These are phyloP conservation scores for Chanos chanos DNA, from an alignment of 2,797 vertebrate species.

Conservation along the genomic window DNA sequence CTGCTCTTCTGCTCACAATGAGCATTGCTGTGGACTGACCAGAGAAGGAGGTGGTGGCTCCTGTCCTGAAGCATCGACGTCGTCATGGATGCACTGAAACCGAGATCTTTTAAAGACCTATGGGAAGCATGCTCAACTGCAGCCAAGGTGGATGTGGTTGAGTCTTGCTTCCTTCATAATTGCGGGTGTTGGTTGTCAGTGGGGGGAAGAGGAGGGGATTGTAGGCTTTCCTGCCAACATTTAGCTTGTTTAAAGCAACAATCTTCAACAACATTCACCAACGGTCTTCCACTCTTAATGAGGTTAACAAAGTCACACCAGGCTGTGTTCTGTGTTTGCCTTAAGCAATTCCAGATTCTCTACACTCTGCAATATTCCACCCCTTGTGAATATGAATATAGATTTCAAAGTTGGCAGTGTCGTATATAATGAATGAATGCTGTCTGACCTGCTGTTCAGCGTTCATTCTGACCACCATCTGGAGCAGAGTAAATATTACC, in stretches of 20 bases:
- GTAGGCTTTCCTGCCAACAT: slow-evolving; percentile 55
- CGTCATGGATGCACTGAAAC: slow-evolving; percentile 52
- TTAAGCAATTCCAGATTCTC: too few relatives aligned
- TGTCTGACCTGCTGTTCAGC: neutral
- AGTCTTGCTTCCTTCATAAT: slow-evolving; percentile 76
- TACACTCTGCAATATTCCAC: too few relatives aligned
- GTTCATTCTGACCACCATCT: too few relatives aligned
- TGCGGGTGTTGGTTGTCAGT: slow-evolving; percentile 74
- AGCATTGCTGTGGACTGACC: slow-evolving; percentile 32
- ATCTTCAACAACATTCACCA: too few relatives aligned
- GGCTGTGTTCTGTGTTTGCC: too few relatives aligned
- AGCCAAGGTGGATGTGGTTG: slow-evolving; percentile 76
- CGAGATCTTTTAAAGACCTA: slow-evolving; percentile 19
- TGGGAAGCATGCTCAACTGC: slow-evolving; percentile 49
- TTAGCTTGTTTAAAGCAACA: slow-evolving; percentile 45
- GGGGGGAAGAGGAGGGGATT: slow-evolving; percentile 22
- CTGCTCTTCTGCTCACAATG: slow-evolving; percentile 49
- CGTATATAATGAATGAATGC: slow-evolving; percentile 14
- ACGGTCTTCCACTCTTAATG: too few relatives aligned
- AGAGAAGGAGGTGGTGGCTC: slow-evolving; percentile 49
- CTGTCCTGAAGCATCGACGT: slow-evolving; percentile 56
- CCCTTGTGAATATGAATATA: too few relatives aligned
- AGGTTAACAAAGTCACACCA: too few relatives aligned
- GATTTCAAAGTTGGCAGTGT: too few relatives aligned
- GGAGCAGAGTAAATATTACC: slow-evolving; percentile 24